Conservation (phyloP, 2,797 vertebrate genomes). For the Arremon aurantiirostris region DNA sequence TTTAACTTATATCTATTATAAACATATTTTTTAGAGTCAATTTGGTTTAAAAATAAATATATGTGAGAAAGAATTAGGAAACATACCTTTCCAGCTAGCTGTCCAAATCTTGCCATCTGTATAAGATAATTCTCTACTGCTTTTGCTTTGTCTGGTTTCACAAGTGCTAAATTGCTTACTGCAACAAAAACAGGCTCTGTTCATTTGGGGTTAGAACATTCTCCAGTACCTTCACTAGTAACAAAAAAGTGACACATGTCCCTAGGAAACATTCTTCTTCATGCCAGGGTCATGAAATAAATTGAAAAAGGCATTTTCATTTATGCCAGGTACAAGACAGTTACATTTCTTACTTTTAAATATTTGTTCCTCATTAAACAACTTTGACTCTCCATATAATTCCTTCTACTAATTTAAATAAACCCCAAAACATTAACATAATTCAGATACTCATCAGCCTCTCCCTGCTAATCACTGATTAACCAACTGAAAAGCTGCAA, state of each 20-base stretch:
- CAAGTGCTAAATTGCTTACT: conserved; percentile 97
- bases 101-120: conserved; percentile 93
- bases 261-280: background rate
- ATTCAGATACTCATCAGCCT: background rate
- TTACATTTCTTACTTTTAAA: background rate
- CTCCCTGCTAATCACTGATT: background rate
- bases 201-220: background rate
- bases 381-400: background rate
- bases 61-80: background rate
- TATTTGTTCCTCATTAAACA: background rate
- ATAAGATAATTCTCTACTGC: conserved; percentile 98
- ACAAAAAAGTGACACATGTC: background rate
- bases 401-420: background rate
- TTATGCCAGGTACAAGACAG: background rate
- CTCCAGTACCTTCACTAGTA: background rate
- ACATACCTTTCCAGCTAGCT: conserved; percentile 86
- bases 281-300: background rate
- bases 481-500: background rate
- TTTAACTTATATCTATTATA: background rate
- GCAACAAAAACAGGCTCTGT: conserved; percentile 42
- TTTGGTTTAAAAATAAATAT: background rate
- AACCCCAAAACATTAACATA: background rate
- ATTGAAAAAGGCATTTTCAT: background rate
- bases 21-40: background rate
- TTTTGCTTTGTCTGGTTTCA: conserved; percentile 97